Base-by-base conservation (phyloP, 37 sponge, comb jelly and placozoan genomes). In the Spongilla lacustris region DNA sequence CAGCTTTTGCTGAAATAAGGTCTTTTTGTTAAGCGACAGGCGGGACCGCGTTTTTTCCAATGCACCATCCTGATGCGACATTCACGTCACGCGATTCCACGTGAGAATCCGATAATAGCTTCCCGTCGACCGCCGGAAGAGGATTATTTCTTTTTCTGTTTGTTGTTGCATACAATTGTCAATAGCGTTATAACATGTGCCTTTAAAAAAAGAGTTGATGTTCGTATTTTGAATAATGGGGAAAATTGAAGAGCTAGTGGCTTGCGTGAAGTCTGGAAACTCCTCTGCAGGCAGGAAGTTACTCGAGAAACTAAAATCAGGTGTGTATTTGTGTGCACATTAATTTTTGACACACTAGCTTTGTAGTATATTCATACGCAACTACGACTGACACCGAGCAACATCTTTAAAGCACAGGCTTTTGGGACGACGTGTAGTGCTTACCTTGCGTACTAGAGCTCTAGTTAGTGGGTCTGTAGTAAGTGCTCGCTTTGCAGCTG, bases 241-340 rank as follows among this genome's bases (percentile, higher is more conserved):
- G 19, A 94, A 94, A 78, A 74, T 90, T 12, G 83, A 89, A n/a
- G 97, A 96, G 76, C 87, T 96, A 3, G 67, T 96, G 66, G 68
- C 71, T 24, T 83, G 88, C 24, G 68, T 93, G 1, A 91, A 89
- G 81, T 82, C 87, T 0, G 95, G 95, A 4, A 91, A 93, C 34
- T 83, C 85, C n/a, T 90, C 89, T 26, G 89, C 93, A 1, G 97
- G 91, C 24, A 77, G 91, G 72, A 94, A 94, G 76, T 66, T 94
- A 31, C 82, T 96, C 30, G 88, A 85, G 23, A 96, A 94, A 81
- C 71, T 96, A 28, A 91, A 96, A 77, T 79, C 92, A 80, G 97
- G 97, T 94, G 33, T 34, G 91, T 81, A 10, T 74, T 28, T 74
- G 27, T 32, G 13, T 72, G 26, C 17, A 72, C 73, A 30, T 75